Evolutionary conservation across 2,113 vertebrate species (phyloP), one percentile per base, ranked within the genome.

Genomic region (Dicerorhinus sumatrensis): DNA sequence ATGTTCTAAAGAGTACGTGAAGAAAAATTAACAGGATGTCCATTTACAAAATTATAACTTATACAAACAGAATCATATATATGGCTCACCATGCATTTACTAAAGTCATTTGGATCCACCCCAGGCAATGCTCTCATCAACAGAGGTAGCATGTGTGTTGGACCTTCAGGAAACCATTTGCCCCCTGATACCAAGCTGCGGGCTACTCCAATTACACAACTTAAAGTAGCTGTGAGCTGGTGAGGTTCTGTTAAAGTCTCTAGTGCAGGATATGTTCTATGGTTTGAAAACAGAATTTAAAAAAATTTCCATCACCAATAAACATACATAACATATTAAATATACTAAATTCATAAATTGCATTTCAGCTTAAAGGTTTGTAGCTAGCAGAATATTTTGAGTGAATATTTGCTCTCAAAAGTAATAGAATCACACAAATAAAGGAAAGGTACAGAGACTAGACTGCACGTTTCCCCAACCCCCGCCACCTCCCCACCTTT

Each of bases 31-130:
- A 80, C n/a, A 85, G 60, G 14, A 76, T 56, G 27, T 8, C 17
- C 81, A 58, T 5, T 89, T 13, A 60, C 14, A 58, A 7, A 91
- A 39, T 4, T 58, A 14, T 0, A 62, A 72, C 13, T 81, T 42
- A 73, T 27, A 86, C 4, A 56, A 91, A 16, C 2, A 14, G 8
- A 75, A 1, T 12, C 17, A 46, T 42, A 70, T n/a, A 54, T 17
- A 39, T 63, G 10, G 98, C 99, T 97, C 97, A 99, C 99, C 99
- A 99, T 99, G 98, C 99, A 99, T 98, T 99, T 99, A 99, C 99
- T 99, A 98, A 99, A 99, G 98, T 99, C 99, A 89, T 99, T 99
- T 56, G 99, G 99, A 98, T 99, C 99, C 82, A 99, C 99, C 13
- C 99, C 99, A 63, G 99, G 99, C 97, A 99, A 98, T 0, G 99